phyloP scores from a whole-genome alignment of 2,888 invertebrate species.

The Leptodirus hochenwartii region DNA sequence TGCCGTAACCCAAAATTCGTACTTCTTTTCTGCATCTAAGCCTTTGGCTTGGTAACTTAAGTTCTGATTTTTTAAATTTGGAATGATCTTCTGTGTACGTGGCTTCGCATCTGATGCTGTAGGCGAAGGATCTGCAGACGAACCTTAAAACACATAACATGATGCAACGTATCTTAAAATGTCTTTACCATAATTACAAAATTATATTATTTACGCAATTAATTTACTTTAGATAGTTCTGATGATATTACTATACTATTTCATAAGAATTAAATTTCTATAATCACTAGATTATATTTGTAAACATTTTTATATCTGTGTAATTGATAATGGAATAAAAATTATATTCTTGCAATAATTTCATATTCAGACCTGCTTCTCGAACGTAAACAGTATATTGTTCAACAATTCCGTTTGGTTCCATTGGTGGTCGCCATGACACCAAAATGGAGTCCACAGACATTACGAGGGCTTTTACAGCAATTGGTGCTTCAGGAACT shows the following conservation, averaged over 20 bases:
- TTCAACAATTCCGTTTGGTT: slow-evolving; percentile 82
- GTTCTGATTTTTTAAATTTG: slow-evolving; percentile 41
- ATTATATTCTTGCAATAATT: no score
- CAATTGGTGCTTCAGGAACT: slow-evolving; percentile 88
- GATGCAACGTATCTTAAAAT: no score
- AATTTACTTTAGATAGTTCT: no score
- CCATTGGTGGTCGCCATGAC: slow-evolving; percentile 84
- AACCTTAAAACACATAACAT: no score
- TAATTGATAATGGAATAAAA: no score
- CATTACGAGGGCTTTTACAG: slow-evolving; percentile 85
- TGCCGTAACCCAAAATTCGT: slow-evolving; percentile 90
- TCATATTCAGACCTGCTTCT: no score
- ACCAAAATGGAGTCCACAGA: slow-evolving; percentile 80
- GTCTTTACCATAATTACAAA: no score
- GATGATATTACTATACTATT: no score
- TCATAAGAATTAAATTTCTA: no score
- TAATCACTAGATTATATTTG: no score
- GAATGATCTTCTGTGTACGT: slow-evolving; percentile 58
- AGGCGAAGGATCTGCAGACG: slow-evolving; percentile 17
- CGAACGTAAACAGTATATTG: slow-evolving; percentile 86
- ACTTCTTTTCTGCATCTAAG: slow-evolving; percentile 61
- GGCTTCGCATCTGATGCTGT: slow-evolving; percentile 36
- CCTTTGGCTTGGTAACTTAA: slow-evolving; percentile 77
- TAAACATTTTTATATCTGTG: no score
- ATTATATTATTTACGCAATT: no score